Percentiles rank a stretch among this genome's conserved stretches.
phyloP scores from a whole-genome alignment of 2,888 invertebrate genomes.

The Watsonalla cultraria region DNA sequence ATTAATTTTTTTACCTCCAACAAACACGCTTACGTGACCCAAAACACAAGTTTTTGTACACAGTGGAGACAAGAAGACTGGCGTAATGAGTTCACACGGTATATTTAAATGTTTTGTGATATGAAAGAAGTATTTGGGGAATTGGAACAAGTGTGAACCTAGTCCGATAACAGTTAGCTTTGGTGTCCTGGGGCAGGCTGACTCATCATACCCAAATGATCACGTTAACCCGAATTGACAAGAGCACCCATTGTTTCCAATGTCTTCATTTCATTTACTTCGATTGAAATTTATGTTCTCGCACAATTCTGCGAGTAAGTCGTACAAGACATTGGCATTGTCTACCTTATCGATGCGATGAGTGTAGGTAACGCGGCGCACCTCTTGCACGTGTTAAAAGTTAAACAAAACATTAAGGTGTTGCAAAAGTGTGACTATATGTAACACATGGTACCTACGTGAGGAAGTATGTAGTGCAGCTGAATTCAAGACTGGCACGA shows the following conservation, averaged over 20 bases:
- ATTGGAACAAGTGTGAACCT: conserved; percentile 59
- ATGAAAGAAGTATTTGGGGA: conserved; percentile 58
- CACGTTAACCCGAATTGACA: conserved; percentile 54
- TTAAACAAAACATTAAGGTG: not conserved
- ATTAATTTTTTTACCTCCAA: conserved; percentile 8
- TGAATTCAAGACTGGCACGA: conserved; percentile 39
- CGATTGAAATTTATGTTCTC: conserved; percentile 29
- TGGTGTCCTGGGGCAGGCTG: conserved; percentile 27
- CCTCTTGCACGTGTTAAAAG: conserved; percentile 6
- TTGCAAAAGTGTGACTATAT: not conserved
- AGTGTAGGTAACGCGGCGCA: conserved; percentile 5
- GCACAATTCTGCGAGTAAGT: conserved; percentile 7
- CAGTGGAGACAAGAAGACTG: conserved; percentile 35
- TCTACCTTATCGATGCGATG: conserved; percentile 17
- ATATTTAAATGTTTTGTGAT: conserved; percentile 55
- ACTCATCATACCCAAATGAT: conserved; percentile 56
- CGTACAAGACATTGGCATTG: conserved; percentile 1
- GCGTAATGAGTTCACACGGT: conserved; percentile 49
- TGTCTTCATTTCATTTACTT: conserved; percentile 40
- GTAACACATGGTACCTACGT: not conserved
- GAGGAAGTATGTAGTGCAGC: conserved; percentile 11
- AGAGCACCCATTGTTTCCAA: conserved; percentile 43
- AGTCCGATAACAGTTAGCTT: conserved; percentile 54
- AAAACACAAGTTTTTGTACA: conserved; percentile 28
- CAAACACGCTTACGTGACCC: conserved; percentile 18